Conservation (phyloP, 1,140 invertebrate genomes). For the Heliconius congener region DNA sequence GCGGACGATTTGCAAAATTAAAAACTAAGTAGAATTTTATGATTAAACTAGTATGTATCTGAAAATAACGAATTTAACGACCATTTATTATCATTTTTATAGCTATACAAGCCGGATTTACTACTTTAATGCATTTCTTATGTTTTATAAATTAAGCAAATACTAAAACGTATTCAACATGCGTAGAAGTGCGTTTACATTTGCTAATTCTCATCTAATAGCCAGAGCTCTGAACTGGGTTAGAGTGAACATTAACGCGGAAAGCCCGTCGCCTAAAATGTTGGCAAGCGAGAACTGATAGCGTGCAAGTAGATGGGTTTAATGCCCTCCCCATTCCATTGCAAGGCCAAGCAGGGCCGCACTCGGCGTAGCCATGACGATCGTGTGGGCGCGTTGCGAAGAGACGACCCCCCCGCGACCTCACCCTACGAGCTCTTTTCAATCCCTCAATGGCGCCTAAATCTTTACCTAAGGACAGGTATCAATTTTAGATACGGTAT, state of each 20-base stretch:
- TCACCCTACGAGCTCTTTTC: constrained; percentile 63
- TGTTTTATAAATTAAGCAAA: constrained; percentile 10
- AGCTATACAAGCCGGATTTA: background rate
- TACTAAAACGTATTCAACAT: background rate
- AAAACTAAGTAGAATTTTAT: background rate
- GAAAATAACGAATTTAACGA: background rate
- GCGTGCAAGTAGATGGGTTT: constrained; percentile 74
- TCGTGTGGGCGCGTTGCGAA: constrained; percentile 73
- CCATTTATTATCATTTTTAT: background rate
- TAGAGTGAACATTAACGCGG: constrained; percentile 57
- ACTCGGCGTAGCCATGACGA: constrained; percentile 74
- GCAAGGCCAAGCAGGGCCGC: constrained; percentile 78
- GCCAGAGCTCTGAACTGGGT: constrained; percentile 45
- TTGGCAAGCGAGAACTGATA: constrained; percentile 73
- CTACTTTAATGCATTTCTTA: constrained; percentile 1
- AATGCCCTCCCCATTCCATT: constrained; percentile 79
- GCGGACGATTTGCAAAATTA: background rate
- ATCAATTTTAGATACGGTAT: constrained; percentile 39
- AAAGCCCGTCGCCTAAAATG: constrained; percentile 69
- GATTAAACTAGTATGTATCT: background rate
- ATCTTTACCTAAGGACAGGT: constrained; percentile 65
- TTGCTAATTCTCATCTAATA: constrained; percentile 22
- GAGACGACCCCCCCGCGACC: constrained; percentile 49
- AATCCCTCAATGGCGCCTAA: constrained; percentile 69
- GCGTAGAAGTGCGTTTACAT: constrained; percentile 3